A percentile compares a stretch with the other conserved stretches of the same genome.
Conservation (phyloP, 2,797 vertebrate genomes). For the Zalophus californianus region DNA sequence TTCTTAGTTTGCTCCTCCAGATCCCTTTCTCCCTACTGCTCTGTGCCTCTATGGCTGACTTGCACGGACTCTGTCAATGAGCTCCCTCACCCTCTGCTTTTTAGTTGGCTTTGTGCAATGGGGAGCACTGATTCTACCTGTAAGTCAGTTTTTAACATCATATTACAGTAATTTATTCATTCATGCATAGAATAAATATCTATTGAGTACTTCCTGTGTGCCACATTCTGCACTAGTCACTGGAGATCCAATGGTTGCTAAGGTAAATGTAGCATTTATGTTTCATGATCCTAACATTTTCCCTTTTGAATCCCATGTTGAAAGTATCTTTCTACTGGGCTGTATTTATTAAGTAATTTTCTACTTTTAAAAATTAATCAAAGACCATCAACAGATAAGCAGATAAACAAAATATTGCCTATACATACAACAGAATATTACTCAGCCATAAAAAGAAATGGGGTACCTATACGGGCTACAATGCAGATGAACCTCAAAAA, state of each 20-base stretch:
- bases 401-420: not conserved
- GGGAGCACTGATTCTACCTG: not conserved
- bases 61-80: not conserved
- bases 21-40: not conserved
- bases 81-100: not conserved
- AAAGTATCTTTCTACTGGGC: slow-evolving; percentile 6
- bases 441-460: not conserved
- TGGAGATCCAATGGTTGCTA: not conserved
- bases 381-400: not conserved
- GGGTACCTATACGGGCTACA: not conserved
- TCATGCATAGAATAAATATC: not conserved
- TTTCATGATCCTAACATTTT: not conserved
- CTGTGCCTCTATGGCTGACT: not conserved
- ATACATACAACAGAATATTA: not conserved
- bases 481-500: not conserved
- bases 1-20: not conserved
- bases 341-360: slow-evolving; percentile 22
- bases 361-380: not conserved
- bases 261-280: not conserved
- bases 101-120: not conserved
- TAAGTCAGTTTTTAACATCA: not conserved
- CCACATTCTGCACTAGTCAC: not conserved
- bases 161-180: slow-evolving; percentile 4
- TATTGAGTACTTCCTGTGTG: not conserved
- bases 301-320: slow-evolving; percentile 16